Percentiles rank a stretch among this genome's conserved stretches.
Evolutionary conservation across 2,113 vertebrate genomes (phyloP).

Genomic region (Ctenomys sociabilis): DNA sequence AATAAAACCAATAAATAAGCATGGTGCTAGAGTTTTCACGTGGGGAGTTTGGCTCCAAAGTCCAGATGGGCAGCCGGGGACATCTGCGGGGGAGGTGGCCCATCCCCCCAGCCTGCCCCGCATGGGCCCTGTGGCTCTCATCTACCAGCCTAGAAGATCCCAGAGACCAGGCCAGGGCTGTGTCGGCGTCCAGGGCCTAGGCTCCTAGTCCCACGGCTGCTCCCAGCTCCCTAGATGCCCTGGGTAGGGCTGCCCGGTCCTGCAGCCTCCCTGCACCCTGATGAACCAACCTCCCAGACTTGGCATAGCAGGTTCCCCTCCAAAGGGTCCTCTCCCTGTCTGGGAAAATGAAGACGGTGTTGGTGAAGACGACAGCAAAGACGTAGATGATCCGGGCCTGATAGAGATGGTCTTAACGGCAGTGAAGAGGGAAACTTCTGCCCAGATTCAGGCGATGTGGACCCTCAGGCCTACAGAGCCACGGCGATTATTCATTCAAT

Average conservation of each 20-base stretch:
- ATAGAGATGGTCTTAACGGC: not conserved
- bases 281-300: not conserved
- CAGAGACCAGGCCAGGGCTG: no score
- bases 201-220: not conserved
- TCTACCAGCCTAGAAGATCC: not conserved
- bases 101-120: not conserved
- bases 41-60: not conserved
- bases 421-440: not conserved
- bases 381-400: not conserved
- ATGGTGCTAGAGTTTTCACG: not conserved
- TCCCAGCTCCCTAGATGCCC: not conserved
- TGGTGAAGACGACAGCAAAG: not conserved
- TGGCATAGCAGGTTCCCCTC: not conserved
- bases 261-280: not conserved
- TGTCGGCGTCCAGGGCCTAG: not conserved
- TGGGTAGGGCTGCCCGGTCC: no score
- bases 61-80: no score
- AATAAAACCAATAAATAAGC: no score
- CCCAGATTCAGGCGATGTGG: not conserved
- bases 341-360: not conserved
- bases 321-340: not conserved
- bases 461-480: not conserved
- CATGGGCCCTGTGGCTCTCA: not conserved
- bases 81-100: not conserved
- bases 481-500: not conserved